Evolutionary conservation across 2,797 vertebrate genomes (phyloP).

Genomic region (Pygocentrus nattereri): DNA sequence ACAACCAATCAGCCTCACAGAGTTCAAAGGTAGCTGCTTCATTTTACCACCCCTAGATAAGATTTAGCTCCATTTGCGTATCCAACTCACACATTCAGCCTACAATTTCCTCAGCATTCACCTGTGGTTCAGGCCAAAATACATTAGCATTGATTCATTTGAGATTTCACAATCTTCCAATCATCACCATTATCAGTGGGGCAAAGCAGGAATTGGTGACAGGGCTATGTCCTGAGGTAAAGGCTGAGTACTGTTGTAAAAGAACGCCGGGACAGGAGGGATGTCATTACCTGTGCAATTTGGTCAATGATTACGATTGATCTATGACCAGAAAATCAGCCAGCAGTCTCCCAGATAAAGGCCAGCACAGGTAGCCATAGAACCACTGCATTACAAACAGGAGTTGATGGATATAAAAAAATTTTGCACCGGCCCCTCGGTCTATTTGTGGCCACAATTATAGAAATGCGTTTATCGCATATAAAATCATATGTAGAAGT

Average conservation of each 20-base stretch:
- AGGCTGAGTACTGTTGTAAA: not conserved
- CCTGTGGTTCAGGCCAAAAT: no score
- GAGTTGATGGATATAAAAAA: no score
- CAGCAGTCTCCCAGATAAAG: not conserved
- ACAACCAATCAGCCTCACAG: not conserved
- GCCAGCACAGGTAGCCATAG: no score
- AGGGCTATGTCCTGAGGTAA: not conserved
- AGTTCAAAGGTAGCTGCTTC: not conserved
- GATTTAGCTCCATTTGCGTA: not conserved
- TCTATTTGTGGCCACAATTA: no score
- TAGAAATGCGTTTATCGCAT: no score
- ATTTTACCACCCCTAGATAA: conserved; percentile 3
- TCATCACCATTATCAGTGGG: not conserved
- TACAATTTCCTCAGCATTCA: not conserved
- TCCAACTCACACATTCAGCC: not conserved
- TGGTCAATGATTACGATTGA: not conserved
- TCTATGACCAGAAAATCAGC: not conserved
- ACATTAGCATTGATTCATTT: no score
- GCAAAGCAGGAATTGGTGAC: not conserved
- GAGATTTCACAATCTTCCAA: not conserved
- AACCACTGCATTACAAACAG: no score
- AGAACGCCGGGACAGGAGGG: not conserved
- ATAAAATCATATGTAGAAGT: no score
- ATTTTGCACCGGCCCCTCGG: no score
- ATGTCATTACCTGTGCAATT: not conserved